A percentile compares a stretch with the other conserved stretches of the same genome.
These are phyloP conservation scores for Timema podura DNA, from an alignment of 2,888 invertebrate species.

Conservation along the genomic window DNA sequence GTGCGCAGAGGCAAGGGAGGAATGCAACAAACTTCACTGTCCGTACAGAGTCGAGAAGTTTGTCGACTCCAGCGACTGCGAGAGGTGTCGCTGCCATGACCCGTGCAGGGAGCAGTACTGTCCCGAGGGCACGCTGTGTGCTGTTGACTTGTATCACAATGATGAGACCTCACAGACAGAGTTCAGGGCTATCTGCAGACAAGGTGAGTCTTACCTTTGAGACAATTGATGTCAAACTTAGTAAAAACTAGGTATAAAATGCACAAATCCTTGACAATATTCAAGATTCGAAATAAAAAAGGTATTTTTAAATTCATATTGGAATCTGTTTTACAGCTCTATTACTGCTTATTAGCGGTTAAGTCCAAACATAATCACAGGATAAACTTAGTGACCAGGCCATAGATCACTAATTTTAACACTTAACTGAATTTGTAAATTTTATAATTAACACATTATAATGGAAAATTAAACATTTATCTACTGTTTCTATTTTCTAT, in stretches of 20 bases:
- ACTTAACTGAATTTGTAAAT: too few species aligned
- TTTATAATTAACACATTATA: too few species aligned
- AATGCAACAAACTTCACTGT: slow-evolving; percentile 63
- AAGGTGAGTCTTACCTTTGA: slow-evolving; percentile 48
- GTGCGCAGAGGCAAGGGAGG: slow-evolving; percentile 56
- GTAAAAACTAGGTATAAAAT: neutral
- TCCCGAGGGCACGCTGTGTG: slow-evolving; percentile 62
- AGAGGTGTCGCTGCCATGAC: slow-evolving; percentile 68
- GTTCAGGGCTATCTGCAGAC: slow-evolving; percentile 61
- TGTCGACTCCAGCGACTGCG: slow-evolving; percentile 60
- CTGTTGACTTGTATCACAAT: slow-evolving; percentile 54
- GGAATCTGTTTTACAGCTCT: too few species aligned
- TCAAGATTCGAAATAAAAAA: too few species aligned
- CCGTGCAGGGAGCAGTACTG: slow-evolving; percentile 65
- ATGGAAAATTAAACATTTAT: too few species aligned
- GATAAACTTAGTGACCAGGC: too few species aligned
- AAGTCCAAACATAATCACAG: too few species aligned
- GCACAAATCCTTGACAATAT: neutral
- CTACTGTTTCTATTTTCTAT: too few species aligned
- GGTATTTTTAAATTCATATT: too few species aligned
- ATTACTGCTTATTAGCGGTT: too few species aligned
- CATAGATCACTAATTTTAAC: too few species aligned
- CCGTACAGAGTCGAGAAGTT: slow-evolving; percentile 65
- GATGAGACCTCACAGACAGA: slow-evolving; percentile 41
- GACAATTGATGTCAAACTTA: neutral